Evolutionary conservation across 2,113 vertebrate genomes (phyloP).

Genomic region (Toxostoma redivivum): DNA sequence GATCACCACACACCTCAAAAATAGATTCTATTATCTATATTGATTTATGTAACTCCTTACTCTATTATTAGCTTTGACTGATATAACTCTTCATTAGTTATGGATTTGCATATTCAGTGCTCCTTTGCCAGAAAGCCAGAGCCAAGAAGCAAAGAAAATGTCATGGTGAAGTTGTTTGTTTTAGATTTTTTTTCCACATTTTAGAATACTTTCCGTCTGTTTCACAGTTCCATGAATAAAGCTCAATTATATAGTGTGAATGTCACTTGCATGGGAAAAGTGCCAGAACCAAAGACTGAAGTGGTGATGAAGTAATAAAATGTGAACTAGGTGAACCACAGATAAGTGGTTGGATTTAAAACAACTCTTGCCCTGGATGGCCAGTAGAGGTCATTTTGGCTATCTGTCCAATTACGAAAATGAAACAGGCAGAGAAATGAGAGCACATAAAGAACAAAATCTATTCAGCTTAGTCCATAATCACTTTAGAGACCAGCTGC

Average conservation of each 20-base stretch:
- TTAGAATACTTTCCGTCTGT: constrained; percentile 13
- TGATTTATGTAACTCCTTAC: constrained; percentile 26
- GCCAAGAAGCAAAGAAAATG: constrained; percentile 15
- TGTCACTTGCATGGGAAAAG: neutral
- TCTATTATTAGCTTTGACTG: constrained; percentile 20
- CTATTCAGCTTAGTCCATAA: neutral
- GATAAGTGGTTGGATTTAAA: neutral
- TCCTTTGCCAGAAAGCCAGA: neutral
- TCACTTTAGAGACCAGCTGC: neutral
- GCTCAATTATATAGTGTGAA: constrained; percentile 27
- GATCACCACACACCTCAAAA: neutral
- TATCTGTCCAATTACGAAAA: constrained; percentile 5
- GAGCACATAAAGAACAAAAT: neutral
- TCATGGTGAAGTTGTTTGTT: neutral
- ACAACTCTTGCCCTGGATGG: neutral
- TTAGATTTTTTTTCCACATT: neutral
- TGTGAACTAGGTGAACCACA: neutral
- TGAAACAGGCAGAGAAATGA: neutral
- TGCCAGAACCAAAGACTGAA: constrained; percentile 21
- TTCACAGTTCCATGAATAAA: constrained; percentile 32
- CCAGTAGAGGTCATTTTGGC: neutral
- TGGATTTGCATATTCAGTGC: constrained; percentile 6
- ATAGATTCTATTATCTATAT: constrained; percentile 16
- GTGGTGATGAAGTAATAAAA: constrained; percentile 14
- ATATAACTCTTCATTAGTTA: constrained; percentile 13